Conservation (phyloP, 2,797 vertebrate species). For the Garrulus glandarius region DNA sequence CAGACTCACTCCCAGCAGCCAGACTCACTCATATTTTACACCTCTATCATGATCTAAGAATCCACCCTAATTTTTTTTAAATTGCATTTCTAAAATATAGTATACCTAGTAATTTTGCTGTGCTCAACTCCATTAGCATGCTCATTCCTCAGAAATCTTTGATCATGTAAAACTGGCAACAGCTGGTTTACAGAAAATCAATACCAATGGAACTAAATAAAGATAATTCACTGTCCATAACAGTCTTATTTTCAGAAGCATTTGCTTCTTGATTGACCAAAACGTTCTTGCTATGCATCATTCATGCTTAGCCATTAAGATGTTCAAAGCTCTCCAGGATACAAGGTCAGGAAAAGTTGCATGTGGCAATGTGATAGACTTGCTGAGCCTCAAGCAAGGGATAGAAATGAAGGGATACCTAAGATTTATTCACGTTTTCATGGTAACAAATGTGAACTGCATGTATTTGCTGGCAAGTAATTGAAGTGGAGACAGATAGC, state of each 20-base stretch:
- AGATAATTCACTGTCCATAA: neutral
- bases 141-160: neutral
- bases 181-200: neutral
- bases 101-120: neutral
- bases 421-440: constrained; percentile 18
- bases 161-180: neutral
- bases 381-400: neutral
- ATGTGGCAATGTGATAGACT: neutral
- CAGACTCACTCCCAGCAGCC: neutral
- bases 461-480: neutral
- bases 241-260: neutral
- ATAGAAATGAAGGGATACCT: neutral
- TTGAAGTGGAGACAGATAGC: neutral
- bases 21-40: neutral
- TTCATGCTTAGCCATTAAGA: neutral
- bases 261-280: neutral
- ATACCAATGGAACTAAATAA: neutral
- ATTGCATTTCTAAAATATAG: neutral
- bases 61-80: neutral
- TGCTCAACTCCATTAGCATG: neutral
- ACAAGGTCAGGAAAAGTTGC: neutral
- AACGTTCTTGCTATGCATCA: neutral
- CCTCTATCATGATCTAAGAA: neutral
- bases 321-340: neutral
- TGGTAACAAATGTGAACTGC: neutral